phyloP scores from a whole-genome alignment of 2,113 vertebrate species.

The Protomyctophum bolini region DNA sequence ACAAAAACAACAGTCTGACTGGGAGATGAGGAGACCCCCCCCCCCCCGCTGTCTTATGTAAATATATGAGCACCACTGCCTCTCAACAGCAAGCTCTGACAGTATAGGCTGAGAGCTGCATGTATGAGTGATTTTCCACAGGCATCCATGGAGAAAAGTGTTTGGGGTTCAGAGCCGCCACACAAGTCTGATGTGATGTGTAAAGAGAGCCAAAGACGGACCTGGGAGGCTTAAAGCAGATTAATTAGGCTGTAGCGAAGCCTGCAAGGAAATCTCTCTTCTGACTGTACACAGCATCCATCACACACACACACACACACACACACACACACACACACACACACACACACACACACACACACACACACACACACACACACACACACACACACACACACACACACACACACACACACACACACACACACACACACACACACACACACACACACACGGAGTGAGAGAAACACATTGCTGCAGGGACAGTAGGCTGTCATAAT shows the following conservation, averaged over 20 bases:
- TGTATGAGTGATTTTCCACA: slow-evolving; percentile 57
- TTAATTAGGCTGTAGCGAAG: slow-evolving; percentile 76
- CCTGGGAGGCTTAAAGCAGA: slow-evolving; percentile 74
- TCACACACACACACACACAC: background rate
- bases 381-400: background rate
- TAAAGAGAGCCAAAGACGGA: slow-evolving; percentile 67
- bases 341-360: slow-evolving; percentile 38
- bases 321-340: slow-evolving; percentile 10
- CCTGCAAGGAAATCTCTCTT: slow-evolving; percentile 69
- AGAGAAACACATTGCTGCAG: slow-evolving; percentile 49
- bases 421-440: background rate
- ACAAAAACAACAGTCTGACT: slow-evolving; percentile 39
- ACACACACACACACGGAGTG: background rate
- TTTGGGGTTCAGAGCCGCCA: slow-evolving; percentile 61
- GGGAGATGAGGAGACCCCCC: slow-evolving; percentile 53
- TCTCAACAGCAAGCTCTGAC: slow-evolving; percentile 60
- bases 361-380: slow-evolving; percentile 35
- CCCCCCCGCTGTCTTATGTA: slow-evolving; percentile 4
- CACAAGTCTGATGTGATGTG: slow-evolving; percentile 68
- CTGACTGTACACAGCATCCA: slow-evolving; percentile 52
- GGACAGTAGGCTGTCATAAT: slow-evolving; percentile 65
- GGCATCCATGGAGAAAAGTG: slow-evolving; percentile 73
- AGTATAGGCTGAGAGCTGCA: slow-evolving; percentile 22
- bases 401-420: slow-evolving; percentile 12
- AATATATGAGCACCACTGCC: no score